phyloP scores from a whole-genome alignment of 2,113 vertebrate genomes.

The Dromaius novaehollandiae region DNA sequence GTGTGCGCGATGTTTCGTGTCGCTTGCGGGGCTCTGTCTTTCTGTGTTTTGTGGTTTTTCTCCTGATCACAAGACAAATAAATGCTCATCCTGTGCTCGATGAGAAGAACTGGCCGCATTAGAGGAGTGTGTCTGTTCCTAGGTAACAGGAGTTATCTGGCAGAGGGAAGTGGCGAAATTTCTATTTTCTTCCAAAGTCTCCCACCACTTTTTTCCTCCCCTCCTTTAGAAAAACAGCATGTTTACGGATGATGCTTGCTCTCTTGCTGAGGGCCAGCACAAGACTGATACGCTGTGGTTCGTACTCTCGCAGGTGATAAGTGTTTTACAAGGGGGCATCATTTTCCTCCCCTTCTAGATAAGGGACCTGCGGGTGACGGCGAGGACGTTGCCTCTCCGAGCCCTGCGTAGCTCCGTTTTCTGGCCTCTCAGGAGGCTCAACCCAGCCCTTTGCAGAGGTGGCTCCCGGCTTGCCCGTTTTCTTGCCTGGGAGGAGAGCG shows the following conservation, averaged over 20 bases:
- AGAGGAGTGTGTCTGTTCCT: conserved; percentile 50
- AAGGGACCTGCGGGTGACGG: not conserved
- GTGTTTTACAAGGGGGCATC: not conserved
- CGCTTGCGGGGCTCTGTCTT: conserved; percentile 24
- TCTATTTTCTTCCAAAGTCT: not conserved
- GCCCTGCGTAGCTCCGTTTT: not conserved
- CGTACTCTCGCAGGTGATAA: not conserved
- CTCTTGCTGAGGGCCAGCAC: not conserved
- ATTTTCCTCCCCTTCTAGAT: accelerated
- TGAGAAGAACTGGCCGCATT: conserved; percentile 34
- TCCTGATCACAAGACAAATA: conserved; percentile 63
- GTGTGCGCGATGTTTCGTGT: not conserved
- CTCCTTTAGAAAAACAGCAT: not conserved
- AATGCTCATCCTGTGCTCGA: conserved; percentile 62
- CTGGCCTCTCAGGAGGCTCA: not conserved
- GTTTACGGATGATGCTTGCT: not conserved
- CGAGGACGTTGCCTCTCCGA: not conserved
- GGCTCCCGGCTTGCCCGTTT: not conserved
- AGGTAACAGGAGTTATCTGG: conserved; percentile 8
- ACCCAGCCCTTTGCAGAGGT: not conserved
- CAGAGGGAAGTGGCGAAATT: not conserved
- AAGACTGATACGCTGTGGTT: not conserved
- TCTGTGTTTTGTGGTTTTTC: not conserved
- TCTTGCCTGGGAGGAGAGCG: accelerated
- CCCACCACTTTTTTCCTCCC: not conserved